Evolutionary conservation across 2,113 vertebrate genomes (phyloP).

Genomic region (Myotis lucifugus): DNA sequence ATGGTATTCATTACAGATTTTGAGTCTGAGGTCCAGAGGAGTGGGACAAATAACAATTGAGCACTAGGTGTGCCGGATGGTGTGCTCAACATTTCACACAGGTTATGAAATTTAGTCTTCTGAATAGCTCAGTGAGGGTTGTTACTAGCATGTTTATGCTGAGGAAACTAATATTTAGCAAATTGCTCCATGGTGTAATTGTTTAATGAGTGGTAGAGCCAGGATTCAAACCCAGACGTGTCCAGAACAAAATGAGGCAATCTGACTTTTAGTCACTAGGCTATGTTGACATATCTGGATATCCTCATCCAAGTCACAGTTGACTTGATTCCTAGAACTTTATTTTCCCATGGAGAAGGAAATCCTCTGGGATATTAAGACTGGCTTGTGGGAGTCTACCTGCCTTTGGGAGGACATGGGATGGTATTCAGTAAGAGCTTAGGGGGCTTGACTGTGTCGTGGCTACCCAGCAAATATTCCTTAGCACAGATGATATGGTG

Average conservation of each 20-base stretch:
- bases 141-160: neutral
- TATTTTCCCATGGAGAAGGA: neutral
- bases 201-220: neutral
- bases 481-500: neutral
- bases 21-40: neutral
- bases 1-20: neutral
- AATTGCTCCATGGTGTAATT: neutral
- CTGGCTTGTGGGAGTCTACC: neutral
- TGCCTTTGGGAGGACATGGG: neutral
- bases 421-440: neutral
- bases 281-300: slow-evolving; percentile 46
- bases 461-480: neutral
- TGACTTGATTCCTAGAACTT: neutral
- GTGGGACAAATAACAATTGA: neutral
- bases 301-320: slow-evolving; percentile 10
- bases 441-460: neutral
- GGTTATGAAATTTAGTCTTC: neutral
- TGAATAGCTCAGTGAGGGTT: neutral
- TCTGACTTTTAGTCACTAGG: slow-evolving; percentile 61
- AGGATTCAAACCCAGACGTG: slow-evolving; percentile 28
- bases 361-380: neutral
- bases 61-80: too few species aligned
- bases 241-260: slow-evolving; percentile 67
- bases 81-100: neutral
- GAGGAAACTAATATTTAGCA: neutral